Evolutionary conservation across 2,888 invertebrate genomes (phyloP), one percentile per base, ranked within the genome.

Genomic region (Mystacides longicornis): DNA sequence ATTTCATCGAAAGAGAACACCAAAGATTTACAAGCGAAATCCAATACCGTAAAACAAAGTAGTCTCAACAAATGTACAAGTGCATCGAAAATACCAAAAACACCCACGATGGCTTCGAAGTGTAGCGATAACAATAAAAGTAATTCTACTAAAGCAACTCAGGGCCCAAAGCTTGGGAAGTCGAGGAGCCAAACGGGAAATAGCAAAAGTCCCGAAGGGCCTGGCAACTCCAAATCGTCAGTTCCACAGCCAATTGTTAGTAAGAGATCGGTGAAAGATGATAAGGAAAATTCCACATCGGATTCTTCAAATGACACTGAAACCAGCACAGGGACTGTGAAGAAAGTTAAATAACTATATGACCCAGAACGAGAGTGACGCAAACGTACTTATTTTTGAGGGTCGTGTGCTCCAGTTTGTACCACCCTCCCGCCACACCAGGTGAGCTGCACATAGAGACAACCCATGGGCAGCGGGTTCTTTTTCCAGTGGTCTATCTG

Each of bases 261-360:
- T 23, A 54, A 52, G 23, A 59, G 54, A 23, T 19, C 23, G 5
- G 27, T 46, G 5, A 3, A 7, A 3, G 16, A 37, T 3, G 66
- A 66, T 73, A 62, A 57, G 31, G 75, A 77, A 65, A 73, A 77
- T 69, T 80, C 81, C 9, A 79, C 77, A 66, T 81, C 81, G 7
- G 81, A 81, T 58, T 82, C 78, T 7, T 78, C 82, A 1, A 80
- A 80, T 64, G 77, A 77, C 57, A 77, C 77, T 37, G 77, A 75
- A 68, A 68, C 73, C 4, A 77, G 77, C 65, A 77, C 76, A 9
- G 77, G 74, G 1, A 77, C 77, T 27, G 77, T 77, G 0, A 74
- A 68, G 63, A 72, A 70, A 64, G 67, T 74, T 2, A 70, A 71
- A 54, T 56, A 50, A 49, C 31, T 16, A 27, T 11, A 7, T n/a